Base-by-base conservation (phyloP, 1,140 invertebrate species). In the Homalodisca vitripennis region DNA sequence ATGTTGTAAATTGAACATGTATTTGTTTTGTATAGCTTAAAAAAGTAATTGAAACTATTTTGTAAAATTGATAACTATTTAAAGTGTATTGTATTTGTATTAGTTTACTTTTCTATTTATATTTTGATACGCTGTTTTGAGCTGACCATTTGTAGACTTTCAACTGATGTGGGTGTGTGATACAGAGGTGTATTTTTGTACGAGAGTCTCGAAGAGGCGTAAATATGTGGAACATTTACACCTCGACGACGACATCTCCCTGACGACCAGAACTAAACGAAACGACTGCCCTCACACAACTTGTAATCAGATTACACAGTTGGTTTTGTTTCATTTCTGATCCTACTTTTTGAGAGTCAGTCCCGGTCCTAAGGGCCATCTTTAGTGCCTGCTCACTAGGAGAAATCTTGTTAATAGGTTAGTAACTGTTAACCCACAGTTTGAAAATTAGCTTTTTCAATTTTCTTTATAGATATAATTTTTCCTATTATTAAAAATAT, bases 21-120 rank as follows among this genome's bases (percentile, higher is more conserved):
- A 10, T 60, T 22, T 60, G 24, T 27, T 27, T 41, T 41, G 34
- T 41, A 41, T 41, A 41, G 34, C 17, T 41, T 41, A 17, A 41
- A 17, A 41, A 6, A 6, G 6, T 41, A 41, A 10, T 17, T 41
- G 17, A 60, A 60, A 60, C 3, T 60, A 30, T 60, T 60, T 60
- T 60, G 55, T 60, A 60, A 60, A 60, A 10, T 17, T 6, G 17
- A 41, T 41, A 41, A 41, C 6, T 41, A 17, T 41, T n/a, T n/a
- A n/a, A 41, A 41, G 34, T 10, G 17, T 10, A 41, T 17, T 10
- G 34, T 41, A 41, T 41, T 41, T 41, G 2, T 60, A 27, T 60
- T 60, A 60, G 55, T 60, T 60, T n/a, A 30, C 22, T 60, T 60
- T 60, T 60, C 55, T 60, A 60, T 60, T 53, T 30, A 60, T 60